These are phyloP conservation scores for Aleiodes sp. DNA, from an alignment of 1,140 invertebrate genomes.

Conservation along the genomic window DNA sequence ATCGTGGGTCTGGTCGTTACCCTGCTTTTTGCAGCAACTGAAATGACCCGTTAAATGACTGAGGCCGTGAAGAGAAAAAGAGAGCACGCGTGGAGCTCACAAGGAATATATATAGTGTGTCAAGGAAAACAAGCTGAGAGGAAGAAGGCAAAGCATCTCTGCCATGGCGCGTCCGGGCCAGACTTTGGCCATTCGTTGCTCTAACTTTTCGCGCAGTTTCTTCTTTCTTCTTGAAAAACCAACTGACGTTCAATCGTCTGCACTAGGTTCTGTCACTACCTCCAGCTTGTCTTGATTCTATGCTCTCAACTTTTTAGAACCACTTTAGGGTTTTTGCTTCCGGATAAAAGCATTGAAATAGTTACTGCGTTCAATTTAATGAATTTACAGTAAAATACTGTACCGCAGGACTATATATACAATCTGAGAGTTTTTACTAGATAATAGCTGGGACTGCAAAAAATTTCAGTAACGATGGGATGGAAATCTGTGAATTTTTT, in stretches of 20 bases:
- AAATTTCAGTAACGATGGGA: no score
- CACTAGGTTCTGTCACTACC: neutral
- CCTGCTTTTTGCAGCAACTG: conserved; percentile 47
- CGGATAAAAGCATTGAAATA: no score
- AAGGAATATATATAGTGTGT: neutral
- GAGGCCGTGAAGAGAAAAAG: conserved; percentile 33
- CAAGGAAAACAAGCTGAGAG: neutral
- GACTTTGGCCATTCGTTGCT: conserved; percentile 54
- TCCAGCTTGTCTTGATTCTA: neutral
- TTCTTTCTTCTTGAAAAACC: conserved; percentile 45
- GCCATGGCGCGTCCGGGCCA: conserved; percentile 39
- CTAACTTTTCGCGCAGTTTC: conserved; percentile 43
- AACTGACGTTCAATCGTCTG: neutral
- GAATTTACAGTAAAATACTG: no score
- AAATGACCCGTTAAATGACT: conserved; percentile 58
- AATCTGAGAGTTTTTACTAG: no score
- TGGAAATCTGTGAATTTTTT: no score
- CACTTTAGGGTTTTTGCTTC: no score
- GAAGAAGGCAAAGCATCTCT: neutral
- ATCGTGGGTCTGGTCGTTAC: conserved; percentile 44
- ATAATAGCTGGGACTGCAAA: no score
- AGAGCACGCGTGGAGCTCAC: no score
- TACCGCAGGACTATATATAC: no score
- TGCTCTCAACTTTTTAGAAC: neutral
- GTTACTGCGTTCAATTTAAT: no score